Conservation (phyloP, 2,113 vertebrate species). For the Lanius collurio region DNA sequence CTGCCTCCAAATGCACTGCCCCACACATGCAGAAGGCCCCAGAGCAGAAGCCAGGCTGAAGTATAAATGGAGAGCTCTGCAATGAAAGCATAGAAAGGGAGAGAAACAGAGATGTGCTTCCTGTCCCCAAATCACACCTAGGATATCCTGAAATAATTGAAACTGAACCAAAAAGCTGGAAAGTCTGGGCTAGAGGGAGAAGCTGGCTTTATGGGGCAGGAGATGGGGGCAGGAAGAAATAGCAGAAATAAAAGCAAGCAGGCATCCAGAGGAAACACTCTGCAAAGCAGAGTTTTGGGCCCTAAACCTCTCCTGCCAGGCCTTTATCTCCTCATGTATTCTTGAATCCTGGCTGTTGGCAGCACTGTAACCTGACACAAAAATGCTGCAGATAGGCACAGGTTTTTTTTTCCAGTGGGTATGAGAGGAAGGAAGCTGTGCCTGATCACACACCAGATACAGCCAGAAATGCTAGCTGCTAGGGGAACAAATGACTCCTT, state of each 20-base stretch:
- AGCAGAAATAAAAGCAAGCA: not conserved
- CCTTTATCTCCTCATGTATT: not conserved
- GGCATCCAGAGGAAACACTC: not conserved
- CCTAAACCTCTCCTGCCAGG: not conserved
- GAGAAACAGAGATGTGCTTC: not conserved
- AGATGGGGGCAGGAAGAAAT: not conserved
- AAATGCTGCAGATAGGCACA: not conserved
- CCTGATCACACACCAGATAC: not conserved
- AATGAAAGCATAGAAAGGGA: accelerated
- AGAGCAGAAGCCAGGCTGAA: not conserved
- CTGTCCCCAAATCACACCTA: not conserved
- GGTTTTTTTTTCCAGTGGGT: not conserved
- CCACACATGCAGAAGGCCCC: no score
- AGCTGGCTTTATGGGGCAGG: not conserved
- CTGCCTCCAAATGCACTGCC: accelerated
- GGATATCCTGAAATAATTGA: not conserved
- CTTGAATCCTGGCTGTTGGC: not conserved
- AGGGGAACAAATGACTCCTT: conserved; percentile 18
- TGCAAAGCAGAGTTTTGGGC: not conserved
- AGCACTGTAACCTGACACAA: not conserved
- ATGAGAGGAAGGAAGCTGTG: conserved; percentile 10
- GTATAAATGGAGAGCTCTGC: not conserved
- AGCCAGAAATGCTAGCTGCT: conserved; percentile 40
- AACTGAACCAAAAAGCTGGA: not conserved
- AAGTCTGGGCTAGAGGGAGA: not conserved